Conservation (phyloP, 2,113 vertebrate genomes). For the Coptodon bakossiorum region DNA sequence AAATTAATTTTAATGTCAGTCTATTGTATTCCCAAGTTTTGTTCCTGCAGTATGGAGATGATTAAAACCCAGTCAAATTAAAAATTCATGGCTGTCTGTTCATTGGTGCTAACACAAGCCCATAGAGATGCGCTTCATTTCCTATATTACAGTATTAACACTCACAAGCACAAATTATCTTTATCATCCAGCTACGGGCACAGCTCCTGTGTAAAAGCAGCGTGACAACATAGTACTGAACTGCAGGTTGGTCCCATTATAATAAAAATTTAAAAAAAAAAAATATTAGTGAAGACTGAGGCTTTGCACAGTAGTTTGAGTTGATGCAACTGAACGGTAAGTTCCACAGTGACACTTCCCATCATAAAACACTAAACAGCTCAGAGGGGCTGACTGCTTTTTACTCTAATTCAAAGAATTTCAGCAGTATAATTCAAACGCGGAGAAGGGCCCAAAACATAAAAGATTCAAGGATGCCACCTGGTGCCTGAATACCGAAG, state of each 20-base stretch:
- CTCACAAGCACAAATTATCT: not conserved
- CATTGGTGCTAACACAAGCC: not conserved
- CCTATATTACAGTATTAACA: not conserved
- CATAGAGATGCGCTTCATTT: not conserved
- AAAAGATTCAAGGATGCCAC: conserved; percentile 17
- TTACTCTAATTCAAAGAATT: not conserved
- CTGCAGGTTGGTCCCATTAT: not conserved
- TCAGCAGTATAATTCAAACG: not conserved
- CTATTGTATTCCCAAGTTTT: not conserved
- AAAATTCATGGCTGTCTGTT: not conserved
- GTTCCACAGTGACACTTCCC: not conserved
- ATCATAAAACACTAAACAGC: not conserved
- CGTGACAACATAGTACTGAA: not conserved
- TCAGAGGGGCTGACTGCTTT: not conserved
- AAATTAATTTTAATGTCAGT: not conserved
- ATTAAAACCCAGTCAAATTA: not conserved
- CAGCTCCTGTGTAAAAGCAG: not conserved
- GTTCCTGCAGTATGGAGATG: not conserved
- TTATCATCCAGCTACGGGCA: not conserved
- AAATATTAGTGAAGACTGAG: not conserved
- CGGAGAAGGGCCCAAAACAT: not conserved
- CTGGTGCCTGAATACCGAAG: conserved; percentile 16
- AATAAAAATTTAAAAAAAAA: not conserved
- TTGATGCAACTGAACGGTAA: conserved; percentile 28
- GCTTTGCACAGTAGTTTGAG: not conserved